Evolutionary conservation across 2,113 vertebrate genomes (phyloP).

Genomic region (human): DNA sequence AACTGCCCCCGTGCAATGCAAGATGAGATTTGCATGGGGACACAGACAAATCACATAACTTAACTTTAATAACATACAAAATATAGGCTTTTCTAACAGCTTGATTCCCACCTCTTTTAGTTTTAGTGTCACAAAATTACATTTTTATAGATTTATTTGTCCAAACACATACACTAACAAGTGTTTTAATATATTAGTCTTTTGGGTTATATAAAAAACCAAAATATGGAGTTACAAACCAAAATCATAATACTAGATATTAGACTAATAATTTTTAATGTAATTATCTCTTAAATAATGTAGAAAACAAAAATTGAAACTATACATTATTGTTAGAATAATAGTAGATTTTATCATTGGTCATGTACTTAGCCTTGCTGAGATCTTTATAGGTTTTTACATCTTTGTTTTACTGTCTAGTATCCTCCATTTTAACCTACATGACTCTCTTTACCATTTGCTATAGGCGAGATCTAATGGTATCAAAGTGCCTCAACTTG

Average conservation of each 20-base stretch:
- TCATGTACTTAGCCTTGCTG: neutral
- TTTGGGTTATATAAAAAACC: neutral
- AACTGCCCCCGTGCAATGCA: too few species aligned
- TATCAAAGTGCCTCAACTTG: neutral
- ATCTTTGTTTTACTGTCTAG: neutral
- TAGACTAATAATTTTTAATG: neutral
- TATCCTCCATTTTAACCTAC: neutral
- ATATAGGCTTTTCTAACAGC: neutral
- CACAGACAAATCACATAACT: too few species aligned
- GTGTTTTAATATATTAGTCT: neutral
- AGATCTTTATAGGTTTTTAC: neutral
- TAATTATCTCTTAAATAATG: neutral
- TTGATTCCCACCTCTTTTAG: neutral
- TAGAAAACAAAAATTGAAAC: neutral
- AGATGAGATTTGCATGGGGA: too few species aligned
- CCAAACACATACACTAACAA: neutral
- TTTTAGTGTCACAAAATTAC: neutral
- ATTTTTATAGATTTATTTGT: neutral
- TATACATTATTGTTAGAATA: neutral
- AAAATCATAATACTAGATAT: neutral
- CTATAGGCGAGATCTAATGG: neutral
- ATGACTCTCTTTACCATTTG: neutral
- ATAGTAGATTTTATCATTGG: neutral
- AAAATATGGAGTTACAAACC: neutral
- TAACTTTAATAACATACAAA: neutral